Evolutionary conservation across 2,888 invertebrate genomes (phyloP).

Genomic region (Diaphora mendica): DNA sequence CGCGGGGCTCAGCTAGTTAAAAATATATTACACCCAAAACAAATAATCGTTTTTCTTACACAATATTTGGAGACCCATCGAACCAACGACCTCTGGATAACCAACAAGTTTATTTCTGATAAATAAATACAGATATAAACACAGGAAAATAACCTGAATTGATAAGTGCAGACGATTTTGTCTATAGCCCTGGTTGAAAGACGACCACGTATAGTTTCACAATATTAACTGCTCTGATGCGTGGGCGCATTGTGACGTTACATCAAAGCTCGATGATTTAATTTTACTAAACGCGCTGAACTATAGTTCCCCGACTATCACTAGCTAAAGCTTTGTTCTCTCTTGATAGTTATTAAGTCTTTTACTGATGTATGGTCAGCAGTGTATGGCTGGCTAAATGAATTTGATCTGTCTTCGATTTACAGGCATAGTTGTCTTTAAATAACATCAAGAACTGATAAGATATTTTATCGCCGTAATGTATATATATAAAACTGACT

Average conservation of each 20-base stretch:
- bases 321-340: slow-evolving; percentile 14
- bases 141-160: too few relatives aligned
- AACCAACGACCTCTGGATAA: too few relatives aligned
- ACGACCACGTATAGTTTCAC: slow-evolving; percentile 15
- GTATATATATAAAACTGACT: too few relatives aligned
- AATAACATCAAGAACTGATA: background rate
- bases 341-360: slow-evolving; percentile 10
- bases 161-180: too few relatives aligned
- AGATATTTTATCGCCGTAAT: too few relatives aligned
- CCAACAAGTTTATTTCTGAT: too few relatives aligned
- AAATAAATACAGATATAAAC: too few relatives aligned
- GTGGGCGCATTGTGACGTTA: slow-evolving; percentile 57
- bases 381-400: background rate
- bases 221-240: slow-evolving; percentile 36
- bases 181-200: background rate
- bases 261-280: slow-evolving; percentile 57
- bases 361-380: slow-evolving; percentile 5
- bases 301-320: slow-evolving; percentile 30
- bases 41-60: too few relatives aligned
- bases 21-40: too few relatives aligned
- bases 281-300: slow-evolving; percentile 53
- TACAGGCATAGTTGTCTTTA: background rate
- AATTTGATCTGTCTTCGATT: background rate
- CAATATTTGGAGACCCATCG: too few relatives aligned
- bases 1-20: too few relatives aligned